phyloP scores from a whole-genome alignment of 2,797 vertebrate genomes.

The Bradypodion pumilum region DNA sequence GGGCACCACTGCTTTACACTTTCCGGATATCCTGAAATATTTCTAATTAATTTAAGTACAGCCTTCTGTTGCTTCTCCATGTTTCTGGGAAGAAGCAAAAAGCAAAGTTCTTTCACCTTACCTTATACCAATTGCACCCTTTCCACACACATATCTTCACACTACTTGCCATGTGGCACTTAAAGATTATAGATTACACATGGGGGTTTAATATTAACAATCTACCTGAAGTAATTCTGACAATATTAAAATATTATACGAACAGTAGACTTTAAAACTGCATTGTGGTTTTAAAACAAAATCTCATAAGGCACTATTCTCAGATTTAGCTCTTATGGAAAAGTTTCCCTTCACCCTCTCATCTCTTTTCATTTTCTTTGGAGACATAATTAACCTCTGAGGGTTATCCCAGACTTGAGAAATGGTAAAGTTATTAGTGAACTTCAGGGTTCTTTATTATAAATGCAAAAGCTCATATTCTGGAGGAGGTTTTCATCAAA shows the following conservation, averaged over 20 bases:
- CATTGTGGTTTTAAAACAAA: slow-evolving; percentile 33
- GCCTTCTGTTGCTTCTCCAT: background rate
- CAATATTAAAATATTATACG: slow-evolving; percentile 52
- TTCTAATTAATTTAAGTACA: slow-evolving; percentile 9
- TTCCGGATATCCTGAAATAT: background rate
- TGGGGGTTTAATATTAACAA: slow-evolving; percentile 39
- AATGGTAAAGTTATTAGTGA: slow-evolving; percentile 59
- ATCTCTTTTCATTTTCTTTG: slow-evolving; percentile 51
- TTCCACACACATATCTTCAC: background rate
- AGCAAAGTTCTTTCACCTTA: background rate
- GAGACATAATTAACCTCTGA: slow-evolving; percentile 61
- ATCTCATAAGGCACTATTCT: slow-evolving; percentile 41
- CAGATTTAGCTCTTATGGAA: slow-evolving; percentile 44
- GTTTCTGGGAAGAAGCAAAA: background rate
- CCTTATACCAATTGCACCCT: slow-evolving; percentile 26
- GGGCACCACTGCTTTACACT: background rate
- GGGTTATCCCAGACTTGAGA: slow-evolving; percentile 51
- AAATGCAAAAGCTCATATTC: slow-evolving; percentile 61
- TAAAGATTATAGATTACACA: slow-evolving; percentile 46
- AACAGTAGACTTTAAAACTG: slow-evolving; percentile 23
- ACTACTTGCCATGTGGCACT: slow-evolving; percentile 12
- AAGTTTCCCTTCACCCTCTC: slow-evolving; percentile 32
- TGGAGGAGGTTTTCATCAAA: slow-evolving; percentile 54
- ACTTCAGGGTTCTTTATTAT: slow-evolving; percentile 46
- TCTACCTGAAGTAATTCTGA: slow-evolving; percentile 30